These are phyloP conservation scores for Acanthoscelides obtectus DNA, from an alignment of 2,888 invertebrate species.

Conservation along the genomic window DNA sequence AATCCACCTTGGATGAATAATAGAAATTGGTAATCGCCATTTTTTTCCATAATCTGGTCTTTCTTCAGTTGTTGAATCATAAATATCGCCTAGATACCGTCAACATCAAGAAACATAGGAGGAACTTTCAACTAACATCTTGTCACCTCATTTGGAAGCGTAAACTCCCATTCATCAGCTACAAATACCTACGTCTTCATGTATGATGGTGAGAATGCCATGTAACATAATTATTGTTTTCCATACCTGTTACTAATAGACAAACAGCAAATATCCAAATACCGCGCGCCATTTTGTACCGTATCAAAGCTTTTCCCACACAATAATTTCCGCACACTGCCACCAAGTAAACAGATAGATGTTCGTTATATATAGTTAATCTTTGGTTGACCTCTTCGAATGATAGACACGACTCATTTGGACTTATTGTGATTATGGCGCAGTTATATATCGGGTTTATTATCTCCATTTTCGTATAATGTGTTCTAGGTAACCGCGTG, in stretches of 20 bases:
- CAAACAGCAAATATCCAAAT: not conserved
- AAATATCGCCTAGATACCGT: no score
- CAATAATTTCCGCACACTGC: not conserved
- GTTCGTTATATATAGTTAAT: not conserved
- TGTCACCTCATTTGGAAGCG: no score
- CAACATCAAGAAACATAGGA: no score
- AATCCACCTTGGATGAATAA: no score
- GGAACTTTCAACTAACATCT: no score
- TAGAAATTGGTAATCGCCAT: no score
- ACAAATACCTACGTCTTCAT: no score
- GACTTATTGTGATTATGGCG: not conserved
- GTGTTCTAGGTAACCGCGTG: not conserved
- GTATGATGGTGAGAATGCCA: no score
- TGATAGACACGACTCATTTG: not conserved
- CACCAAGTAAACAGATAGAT: not conserved
- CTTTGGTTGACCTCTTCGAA: not conserved
- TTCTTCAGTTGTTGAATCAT: no score
- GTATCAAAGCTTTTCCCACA: not conserved
- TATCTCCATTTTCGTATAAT: not conserved
- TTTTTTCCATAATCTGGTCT: no score
- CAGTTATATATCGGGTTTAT: not conserved
- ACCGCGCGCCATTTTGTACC: not conserved
- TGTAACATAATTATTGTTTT: not conserved
- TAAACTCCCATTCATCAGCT: no score
- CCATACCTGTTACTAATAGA: not conserved